Conservation (phyloP, 1,140 invertebrate genomes). For the Mya arenaria region DNA sequence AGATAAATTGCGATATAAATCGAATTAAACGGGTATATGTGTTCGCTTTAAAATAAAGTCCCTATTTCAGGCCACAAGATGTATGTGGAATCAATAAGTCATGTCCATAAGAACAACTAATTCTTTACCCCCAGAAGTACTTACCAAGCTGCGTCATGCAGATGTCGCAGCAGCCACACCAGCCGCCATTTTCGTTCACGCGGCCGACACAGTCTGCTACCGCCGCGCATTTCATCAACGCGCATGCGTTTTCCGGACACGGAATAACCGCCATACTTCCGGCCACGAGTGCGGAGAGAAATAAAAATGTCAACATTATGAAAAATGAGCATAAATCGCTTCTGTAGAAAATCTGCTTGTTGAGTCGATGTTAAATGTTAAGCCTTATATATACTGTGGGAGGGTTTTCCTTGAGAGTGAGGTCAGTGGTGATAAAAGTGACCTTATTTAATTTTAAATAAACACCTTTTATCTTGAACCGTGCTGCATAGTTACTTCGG, state of each 20-base stretch:
- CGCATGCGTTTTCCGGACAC: slow-evolving; percentile 34
- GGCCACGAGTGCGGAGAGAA: neutral
- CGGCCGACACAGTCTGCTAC: slow-evolving; percentile 30
- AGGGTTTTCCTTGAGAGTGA: no score
- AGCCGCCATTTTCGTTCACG: slow-evolving; percentile 49
- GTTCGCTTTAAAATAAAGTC: neutral
- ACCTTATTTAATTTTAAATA: no score
- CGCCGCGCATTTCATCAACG: neutral
- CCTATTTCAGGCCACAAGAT: neutral
- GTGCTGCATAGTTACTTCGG: no score
- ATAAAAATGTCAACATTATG: slow-evolving; percentile 33
- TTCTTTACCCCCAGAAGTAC: no score
- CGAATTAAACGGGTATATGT: neutral
- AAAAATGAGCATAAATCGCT: no score
- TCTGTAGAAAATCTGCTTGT: no score
- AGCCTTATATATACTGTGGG: no score
- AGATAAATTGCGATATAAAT: neutral
- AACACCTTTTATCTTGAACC: no score
- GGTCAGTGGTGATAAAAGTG: no score
- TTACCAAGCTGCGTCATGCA: slow-evolving; percentile 59
- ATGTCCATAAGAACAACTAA: no score
- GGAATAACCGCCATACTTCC: slow-evolving; percentile 8
- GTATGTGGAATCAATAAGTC: no score
- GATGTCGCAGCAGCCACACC: slow-evolving; percentile 61
- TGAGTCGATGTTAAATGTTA: no score